Base-by-base conservation (phyloP, 35 echinoderm and acorn worm species). In the Amphiura filiformis region DNA sequence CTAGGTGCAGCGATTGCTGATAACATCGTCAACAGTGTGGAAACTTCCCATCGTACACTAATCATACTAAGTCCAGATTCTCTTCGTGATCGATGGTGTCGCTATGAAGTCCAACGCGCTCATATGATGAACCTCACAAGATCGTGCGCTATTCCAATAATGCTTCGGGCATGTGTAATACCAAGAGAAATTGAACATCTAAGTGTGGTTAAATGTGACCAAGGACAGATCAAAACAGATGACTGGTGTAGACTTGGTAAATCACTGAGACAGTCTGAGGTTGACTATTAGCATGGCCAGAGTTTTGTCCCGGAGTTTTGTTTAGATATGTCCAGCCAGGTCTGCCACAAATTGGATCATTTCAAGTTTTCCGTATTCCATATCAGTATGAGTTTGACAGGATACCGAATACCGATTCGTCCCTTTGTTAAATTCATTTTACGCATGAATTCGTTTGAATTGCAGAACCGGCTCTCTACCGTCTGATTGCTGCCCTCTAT, bases 221-320 rank as follows among this genome's bases (percentile, higher is more conserved):
- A 90, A 30, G 92, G 95, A 17, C 95, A 97, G 37, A 87, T 97
- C 52, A 77, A 57, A 11, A 37, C 31, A 22, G 89, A 90, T 18
- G 95, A 97, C 78, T 97, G 94, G 94, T 65, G 87, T 42, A 80
- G 94, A 22, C 88, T 97, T 57, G 83, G 88, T 32, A 85, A 76
- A 76, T 80, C 80, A 31, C 87, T 97, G 4, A 26, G 88, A 30
- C 78, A 97, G 78, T 22, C 83, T 22, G 34, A 85, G 3, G 34
- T n/a, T n/a, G n/a, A n/a, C n/a, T n/a, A n/a, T n/a, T n/a, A n/a
- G n/a, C n/a, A n/a, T n/a, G 79, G 79, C 37, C 79, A 28, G 79
- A 36, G 36, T 1, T 36, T 36, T 3, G 22, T 22, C 65, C 18
- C n/a, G n/a, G n/a, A 30, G 18, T 70, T 13, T 0, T 37, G 78